Conservation (phyloP, 2,888 invertebrate species). For the Nephrotoma appendiculata region DNA sequence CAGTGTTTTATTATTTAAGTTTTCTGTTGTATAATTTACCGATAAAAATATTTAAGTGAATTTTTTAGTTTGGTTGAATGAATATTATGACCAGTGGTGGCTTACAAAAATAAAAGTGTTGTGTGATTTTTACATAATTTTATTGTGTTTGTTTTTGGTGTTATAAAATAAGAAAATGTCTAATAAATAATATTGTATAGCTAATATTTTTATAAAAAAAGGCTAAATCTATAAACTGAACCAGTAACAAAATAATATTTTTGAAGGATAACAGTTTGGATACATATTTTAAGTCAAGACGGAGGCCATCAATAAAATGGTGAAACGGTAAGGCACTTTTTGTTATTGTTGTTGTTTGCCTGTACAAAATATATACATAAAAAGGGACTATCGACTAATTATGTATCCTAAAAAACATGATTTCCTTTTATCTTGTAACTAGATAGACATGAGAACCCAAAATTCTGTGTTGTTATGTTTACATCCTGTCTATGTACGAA, state of each 20-base stretch:
- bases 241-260: neutral
- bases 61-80: neutral
- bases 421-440: neutral
- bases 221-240: neutral
- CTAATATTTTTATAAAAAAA: neutral
- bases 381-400: neutral
- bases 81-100: neutral
- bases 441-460: neutral
- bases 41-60: neutral
- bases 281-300: neutral
- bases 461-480: neutral
- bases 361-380: neutral
- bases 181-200: neutral
- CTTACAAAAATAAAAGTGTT: neutral
- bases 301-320: conserved; percentile 6
- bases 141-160: neutral
- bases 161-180: neutral
- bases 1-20: neutral
- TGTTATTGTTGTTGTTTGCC: neutral
- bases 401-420: neutral
- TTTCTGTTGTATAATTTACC: neutral
- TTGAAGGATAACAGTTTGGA: neutral
- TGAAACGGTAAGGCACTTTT: conserved; percentile 5
- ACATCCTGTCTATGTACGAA: neutral
- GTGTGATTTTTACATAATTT: neutral